Base-by-base conservation (phyloP, 2,797 vertebrate species). In the Phataginus tetradactyla region DNA sequence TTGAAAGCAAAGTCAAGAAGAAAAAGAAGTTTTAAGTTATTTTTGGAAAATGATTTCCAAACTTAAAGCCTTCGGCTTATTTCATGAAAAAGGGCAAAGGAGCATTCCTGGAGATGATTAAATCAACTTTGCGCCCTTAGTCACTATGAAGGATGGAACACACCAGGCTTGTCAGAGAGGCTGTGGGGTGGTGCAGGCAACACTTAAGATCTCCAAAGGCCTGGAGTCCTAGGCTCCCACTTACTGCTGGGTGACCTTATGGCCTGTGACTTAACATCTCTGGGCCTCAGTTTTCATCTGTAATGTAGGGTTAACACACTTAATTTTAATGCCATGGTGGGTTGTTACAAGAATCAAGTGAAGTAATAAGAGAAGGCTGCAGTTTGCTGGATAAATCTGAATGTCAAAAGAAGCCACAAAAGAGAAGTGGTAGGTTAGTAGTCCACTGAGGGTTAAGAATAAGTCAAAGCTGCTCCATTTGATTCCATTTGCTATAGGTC, bases 31-130 rank as follows among this genome's bases (percentile, higher is more conserved):
- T 51, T 29, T n/a, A 51, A 18, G 75, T 61, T 64, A 51, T 37
- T 93, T 89, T 84, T 85, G 23, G 66, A 88, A 90, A 92, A 86
- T 49, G 57, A 20, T 32, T 77, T 92, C 66, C n/a, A 64, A 69
- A 91, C 8, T 4, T 91, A 63, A 84, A 88, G 49, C 51, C 80
- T 91, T 86, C 68, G 74, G 45, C 39, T 72, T 66, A 68, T 27
- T 10, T 59, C 37, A 21, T 45, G 66, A 83, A 63, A 86, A 87
- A 37, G n/a, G 51, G 8, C 32, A 78, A 74, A 81, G 68, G n/a
- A 29, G 32, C 74, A 23, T 21, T 87, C 17, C 13, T 14, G 11
- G 74, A 85, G 27, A 75, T 21, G 15, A 86, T 42, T 17, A 57
- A 29, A 34, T 74, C 81, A 77, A 23, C 55, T 51, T 32, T 63